These are phyloP conservation scores for Leptopilina boulardi DNA, from an alignment of 1,140 invertebrate genomes.

Conservation along the genomic window DNA sequence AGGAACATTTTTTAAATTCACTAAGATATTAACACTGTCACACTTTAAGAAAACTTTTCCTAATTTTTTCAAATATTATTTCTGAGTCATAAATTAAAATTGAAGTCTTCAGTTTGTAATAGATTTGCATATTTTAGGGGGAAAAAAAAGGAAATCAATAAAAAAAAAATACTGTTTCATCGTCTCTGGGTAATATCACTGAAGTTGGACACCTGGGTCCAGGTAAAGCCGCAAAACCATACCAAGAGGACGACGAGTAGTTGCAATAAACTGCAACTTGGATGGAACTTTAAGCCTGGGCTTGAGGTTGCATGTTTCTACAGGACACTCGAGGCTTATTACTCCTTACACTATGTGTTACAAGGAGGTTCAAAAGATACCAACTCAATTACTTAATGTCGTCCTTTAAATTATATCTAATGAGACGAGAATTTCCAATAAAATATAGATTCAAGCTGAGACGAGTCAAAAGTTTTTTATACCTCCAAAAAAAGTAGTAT, in stretches of 20 bases:
- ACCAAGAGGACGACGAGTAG: constrained; percentile 52
- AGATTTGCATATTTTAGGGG: too few relatives aligned
- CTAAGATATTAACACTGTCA: too few relatives aligned
- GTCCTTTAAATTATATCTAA: neutral
- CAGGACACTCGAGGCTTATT: constrained; percentile 52
- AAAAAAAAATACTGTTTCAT: constrained; percentile 36
- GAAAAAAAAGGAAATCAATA: neutral
- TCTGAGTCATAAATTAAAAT: too few relatives aligned
- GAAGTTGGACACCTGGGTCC: constrained; percentile 48
- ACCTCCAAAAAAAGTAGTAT: too few relatives aligned
- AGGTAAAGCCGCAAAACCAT: constrained; percentile 52
- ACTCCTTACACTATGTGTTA: constrained; percentile 40
- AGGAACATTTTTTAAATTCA: too few relatives aligned
- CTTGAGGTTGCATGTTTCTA: constrained; percentile 46
- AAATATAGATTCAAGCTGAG: too few relatives aligned
- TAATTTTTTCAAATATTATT: too few relatives aligned
- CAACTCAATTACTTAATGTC: neutral
- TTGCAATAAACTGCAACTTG: constrained; percentile 61
- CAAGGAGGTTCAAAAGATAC: neutral
- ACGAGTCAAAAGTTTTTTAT: too few relatives aligned
- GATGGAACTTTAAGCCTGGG: constrained; percentile 51
- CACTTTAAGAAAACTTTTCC: too few relatives aligned
- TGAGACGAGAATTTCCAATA: neutral
- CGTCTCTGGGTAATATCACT: constrained; percentile 36
- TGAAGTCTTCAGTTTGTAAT: too few relatives aligned